Conservation (phyloP, 2,888 invertebrate species). For the Cabera pusaria region DNA sequence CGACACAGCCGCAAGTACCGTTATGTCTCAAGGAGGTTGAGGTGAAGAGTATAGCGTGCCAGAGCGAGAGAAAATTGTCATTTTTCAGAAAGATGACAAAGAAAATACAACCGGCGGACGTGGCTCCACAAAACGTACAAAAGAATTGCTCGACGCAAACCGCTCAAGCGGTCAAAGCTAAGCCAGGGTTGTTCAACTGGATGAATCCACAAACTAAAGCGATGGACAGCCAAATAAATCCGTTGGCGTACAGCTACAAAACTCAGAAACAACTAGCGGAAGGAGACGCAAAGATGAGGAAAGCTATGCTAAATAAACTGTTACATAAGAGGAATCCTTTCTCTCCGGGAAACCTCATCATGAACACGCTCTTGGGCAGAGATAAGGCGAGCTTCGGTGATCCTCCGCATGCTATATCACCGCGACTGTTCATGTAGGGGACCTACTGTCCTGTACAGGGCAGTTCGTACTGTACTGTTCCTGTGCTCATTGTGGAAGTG, state of each 20-base stretch:
- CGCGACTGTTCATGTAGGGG: conserved; percentile 58
- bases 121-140: conserved; percentile 21
- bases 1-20: conserved; percentile 52
- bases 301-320: conserved; percentile 63
- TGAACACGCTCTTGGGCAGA: conserved; percentile 63
- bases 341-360: conserved; percentile 61
- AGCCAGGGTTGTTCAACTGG: conserved; percentile 49
- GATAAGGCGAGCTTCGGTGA: conserved; percentile 60
- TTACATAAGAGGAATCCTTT: conserved; percentile 71
- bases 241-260: conserved; percentile 47
- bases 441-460: conserved; percentile 33
- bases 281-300: conserved; percentile 59
- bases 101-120: conserved; percentile 40
- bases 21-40: conserved; percentile 71
- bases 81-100: conserved; percentile 58
- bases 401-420: conserved; percentile 46
- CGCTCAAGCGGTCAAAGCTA: conserved; percentile 22
- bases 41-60: conserved; percentile 69
- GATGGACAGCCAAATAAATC: conserved; percentile 35
- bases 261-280: conserved; percentile 54
- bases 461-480: too few species aligned
- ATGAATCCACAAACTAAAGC: conserved; percentile 50
- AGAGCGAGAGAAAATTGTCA: conserved; percentile 64
- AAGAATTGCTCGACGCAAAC: conserved; percentile 45
- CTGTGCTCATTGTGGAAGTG: too few species aligned